Evolutionary conservation across 2,888 invertebrate species (phyloP).

Genomic region (Stegophylla sp.): DNA sequence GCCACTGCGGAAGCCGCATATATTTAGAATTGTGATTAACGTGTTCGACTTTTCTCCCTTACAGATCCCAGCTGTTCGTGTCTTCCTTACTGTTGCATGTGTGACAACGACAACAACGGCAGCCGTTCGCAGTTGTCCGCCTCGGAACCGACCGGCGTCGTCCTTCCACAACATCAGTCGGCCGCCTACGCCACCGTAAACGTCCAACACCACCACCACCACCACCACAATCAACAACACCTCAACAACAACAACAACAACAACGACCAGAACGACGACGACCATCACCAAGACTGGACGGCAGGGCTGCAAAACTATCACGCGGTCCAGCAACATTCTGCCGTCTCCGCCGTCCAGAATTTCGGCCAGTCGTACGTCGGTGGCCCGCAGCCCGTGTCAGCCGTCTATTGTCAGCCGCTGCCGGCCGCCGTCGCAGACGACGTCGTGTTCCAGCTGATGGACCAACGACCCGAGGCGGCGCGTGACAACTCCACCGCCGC

Average conservation of each 20-base stretch:
- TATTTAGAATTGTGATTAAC: too few relatives aligned
- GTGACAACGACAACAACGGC: background rate
- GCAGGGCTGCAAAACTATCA: conserved; percentile 8
- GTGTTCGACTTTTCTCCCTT: background rate
- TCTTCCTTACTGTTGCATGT: conserved; percentile 28
- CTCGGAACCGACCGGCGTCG: background rate
- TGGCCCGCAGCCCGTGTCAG: conserved; percentile 2
- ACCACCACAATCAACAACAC: background rate
- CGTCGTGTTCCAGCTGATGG: conserved; percentile 42
- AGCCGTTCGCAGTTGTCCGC: background rate
- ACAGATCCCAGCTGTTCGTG: conserved; percentile 19
- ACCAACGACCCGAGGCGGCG: conserved; percentile 1
- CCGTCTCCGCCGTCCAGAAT: background rate
- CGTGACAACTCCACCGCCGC: background rate
- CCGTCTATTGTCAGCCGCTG: background rate
- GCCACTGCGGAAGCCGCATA: too few relatives aligned
- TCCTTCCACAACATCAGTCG: background rate
- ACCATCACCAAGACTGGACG: background rate
- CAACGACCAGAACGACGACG: background rate
- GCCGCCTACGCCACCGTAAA: too few relatives aligned
- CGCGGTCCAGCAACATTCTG: background rate
- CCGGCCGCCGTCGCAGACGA: background rate
- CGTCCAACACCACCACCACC: background rate
- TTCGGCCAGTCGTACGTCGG: background rate
- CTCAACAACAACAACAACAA: background rate